These are phyloP conservation scores for Oegoconia quadripuncta DNA, from an alignment of 2,888 invertebrate species.

Conservation along the genomic window DNA sequence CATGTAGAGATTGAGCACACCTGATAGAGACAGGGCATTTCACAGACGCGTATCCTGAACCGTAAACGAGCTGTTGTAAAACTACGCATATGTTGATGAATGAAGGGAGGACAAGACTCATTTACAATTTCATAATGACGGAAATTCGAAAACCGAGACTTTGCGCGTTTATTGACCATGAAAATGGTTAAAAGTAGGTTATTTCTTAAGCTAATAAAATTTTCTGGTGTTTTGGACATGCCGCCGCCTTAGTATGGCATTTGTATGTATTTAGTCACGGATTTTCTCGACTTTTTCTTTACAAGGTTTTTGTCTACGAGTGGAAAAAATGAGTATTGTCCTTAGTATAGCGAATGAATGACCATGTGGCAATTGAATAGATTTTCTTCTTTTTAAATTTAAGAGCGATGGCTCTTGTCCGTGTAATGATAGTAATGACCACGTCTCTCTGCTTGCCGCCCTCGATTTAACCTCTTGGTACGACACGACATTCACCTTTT, in stretches of 20 bases:
- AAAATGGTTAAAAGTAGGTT: conserved; percentile 36
- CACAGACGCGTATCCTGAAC: no score
- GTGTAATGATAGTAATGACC: no score
- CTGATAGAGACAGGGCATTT: no score
- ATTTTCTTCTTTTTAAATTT: no score
- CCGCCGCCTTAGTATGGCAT: background rate
- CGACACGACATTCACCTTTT: no score
- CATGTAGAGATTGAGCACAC: no score
- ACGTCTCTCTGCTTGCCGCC: no score
- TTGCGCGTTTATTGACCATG: conserved; percentile 44
- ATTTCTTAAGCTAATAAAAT: conserved; percentile 23
- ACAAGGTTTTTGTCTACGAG: conserved; percentile 14
- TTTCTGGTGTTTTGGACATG: conserved; percentile 15
- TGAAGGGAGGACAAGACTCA: conserved; percentile 19
- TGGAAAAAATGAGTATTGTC: conserved; percentile 20
- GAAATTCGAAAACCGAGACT: conserved; percentile 34
- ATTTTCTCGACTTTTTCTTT: conserved; percentile 19
- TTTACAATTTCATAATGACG: conserved; percentile 41
- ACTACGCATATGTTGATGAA: conserved; percentile 7
- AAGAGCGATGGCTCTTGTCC: no score
- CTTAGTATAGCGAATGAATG: conserved; percentile 18
- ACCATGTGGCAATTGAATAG: conserved; percentile 19
- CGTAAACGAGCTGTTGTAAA: background rate
- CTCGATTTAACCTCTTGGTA: no score
- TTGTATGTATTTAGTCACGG: conserved; percentile 8